A percentile compares a stretch with the other conserved stretches of the same genome.
phyloP scores from a whole-genome alignment of 2,113 vertebrate species.

The Psephotus haematonotus region DNA sequence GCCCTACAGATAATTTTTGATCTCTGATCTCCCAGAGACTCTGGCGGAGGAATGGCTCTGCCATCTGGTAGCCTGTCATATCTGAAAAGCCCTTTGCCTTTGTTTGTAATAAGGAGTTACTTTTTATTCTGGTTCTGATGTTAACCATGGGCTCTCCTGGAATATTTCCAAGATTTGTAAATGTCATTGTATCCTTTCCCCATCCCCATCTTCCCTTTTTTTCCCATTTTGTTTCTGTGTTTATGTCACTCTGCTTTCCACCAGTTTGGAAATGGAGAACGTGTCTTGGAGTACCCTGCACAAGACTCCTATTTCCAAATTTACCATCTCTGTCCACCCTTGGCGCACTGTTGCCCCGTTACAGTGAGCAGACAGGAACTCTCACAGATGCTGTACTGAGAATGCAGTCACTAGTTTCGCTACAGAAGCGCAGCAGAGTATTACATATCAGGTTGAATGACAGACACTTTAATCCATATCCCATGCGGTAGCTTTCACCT shows the following conservation, averaged over 20 bases:
- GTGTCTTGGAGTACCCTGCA: rapidly evolving
- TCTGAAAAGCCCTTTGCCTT: neutral
- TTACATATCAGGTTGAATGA: neutral
- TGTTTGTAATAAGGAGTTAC: neutral
- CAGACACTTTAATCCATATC: neutral
- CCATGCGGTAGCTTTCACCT: neutral
- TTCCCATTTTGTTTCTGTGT: neutral
- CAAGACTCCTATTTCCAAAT: neutral
- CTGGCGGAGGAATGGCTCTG: neutral
- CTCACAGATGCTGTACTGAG: rapidly evolving
- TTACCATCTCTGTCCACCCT: neutral
- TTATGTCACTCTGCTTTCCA: neutral
- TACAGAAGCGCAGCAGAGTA: neutral
- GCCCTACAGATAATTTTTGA: neutral
- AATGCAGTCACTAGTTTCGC: neutral
- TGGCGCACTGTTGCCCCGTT: rapidly evolving
- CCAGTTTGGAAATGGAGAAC: neutral
- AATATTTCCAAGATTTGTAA: neutral
- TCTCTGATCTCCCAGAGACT: neutral
- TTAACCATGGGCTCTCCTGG: neutral
- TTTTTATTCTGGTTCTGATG: neutral
- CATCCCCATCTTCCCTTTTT: neutral
- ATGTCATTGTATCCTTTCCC: neutral
- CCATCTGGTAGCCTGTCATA: neutral
- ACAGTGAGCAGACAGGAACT: neutral